Evolutionary conservation across 2,888 invertebrate species (phyloP).

Genomic region (Eugnorisma glareosa): DNA sequence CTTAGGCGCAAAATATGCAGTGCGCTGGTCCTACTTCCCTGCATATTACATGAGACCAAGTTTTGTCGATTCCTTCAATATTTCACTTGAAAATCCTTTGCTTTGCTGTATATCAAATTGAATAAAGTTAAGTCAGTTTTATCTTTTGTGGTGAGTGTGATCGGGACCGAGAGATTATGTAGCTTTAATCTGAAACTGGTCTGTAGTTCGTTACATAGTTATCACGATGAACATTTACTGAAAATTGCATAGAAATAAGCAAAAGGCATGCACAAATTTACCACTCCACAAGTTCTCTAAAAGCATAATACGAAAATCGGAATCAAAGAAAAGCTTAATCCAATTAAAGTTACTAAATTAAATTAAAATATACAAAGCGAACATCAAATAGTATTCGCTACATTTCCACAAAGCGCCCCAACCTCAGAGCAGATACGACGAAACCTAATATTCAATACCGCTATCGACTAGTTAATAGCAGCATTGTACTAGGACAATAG

Average conservation of each 20-base stretch:
- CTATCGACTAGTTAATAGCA: slow-evolving; percentile 64
- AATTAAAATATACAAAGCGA: slow-evolving; percentile 40
- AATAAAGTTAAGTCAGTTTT: slow-evolving; percentile 60
- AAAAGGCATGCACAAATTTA: background rate
- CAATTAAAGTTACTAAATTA: slow-evolving; percentile 14
- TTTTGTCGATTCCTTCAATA: slow-evolving; percentile 87
- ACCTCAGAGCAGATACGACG: slow-evolving; percentile 53
- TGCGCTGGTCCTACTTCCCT: slow-evolving; percentile 76
- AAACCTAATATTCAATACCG: slow-evolving; percentile 66
- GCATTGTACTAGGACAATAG: slow-evolving; percentile 68
- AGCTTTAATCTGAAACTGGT: slow-evolving; percentile 22
- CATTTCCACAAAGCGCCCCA: slow-evolving; percentile 49
- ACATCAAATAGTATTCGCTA: slow-evolving; percentile 48
- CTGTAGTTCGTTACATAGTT: background rate
- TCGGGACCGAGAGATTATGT: slow-evolving; percentile 11
- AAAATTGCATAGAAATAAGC: background rate
- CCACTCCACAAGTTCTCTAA: background rate
- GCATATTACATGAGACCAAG: slow-evolving; percentile 88
- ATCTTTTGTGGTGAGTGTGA: slow-evolving; percentile 43
- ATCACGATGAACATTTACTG: background rate
- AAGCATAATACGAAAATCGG: background rate
- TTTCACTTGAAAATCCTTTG: slow-evolving; percentile 81
- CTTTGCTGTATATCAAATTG: slow-evolving; percentile 66
- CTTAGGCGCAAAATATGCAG: slow-evolving; percentile 82
- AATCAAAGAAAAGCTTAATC: slow-evolving; percentile 22